Evolutionary conservation across 2,888 invertebrate genomes (phyloP), one percentile per base, ranked within the genome.

Genomic region (Chamaedrilus cognettii): DNA sequence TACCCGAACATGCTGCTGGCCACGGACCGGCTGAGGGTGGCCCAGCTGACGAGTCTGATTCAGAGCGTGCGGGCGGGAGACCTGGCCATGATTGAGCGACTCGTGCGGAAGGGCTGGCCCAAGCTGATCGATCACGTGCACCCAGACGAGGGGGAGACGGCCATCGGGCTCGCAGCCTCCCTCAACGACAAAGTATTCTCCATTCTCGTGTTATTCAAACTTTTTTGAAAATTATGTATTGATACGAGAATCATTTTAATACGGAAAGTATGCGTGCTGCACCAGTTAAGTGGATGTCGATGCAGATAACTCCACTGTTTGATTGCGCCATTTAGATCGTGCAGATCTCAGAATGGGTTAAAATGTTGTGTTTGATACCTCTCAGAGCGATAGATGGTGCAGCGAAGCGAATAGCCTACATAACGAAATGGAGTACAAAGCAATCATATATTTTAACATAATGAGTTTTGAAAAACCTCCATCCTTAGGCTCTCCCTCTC

Each of bases 101-200:
- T 84, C 69, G 78, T 77, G 30, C 60, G 71, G 0, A 79, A 78
- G 73, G 84, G 84, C n/a, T 77, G 83, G 0, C 81, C 82, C 23
- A 79, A 79, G 79, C 73, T 84, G 31, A 78, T 84, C 49, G 83
- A 84, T 69, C 83, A 82, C 68, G 83, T 82, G 70, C 83, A 84
- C 65, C 78, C 79, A 11, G 72, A 76, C 30, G 78, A 80, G 15
- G 68, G 57, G 34, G 71, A 70, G 50, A 84, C 83, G 30, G 83
- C 83, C 15, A 70, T 84, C 5, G 78, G 77, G 34, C 78, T 81
- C 19, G 83, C 83, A 26, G 80, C 83, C 2, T 73, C 75, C 34
- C 76, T 78, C 28, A 84, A 83, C 73, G 81, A 83, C 70, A 83
- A 83, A 64, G 77, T 52, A 42, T n/a, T n/a, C n/a, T n/a, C n/a